phyloP scores from a whole-genome alignment of 2,797 vertebrate species.

The Pyrrhura leucotis region DNA sequence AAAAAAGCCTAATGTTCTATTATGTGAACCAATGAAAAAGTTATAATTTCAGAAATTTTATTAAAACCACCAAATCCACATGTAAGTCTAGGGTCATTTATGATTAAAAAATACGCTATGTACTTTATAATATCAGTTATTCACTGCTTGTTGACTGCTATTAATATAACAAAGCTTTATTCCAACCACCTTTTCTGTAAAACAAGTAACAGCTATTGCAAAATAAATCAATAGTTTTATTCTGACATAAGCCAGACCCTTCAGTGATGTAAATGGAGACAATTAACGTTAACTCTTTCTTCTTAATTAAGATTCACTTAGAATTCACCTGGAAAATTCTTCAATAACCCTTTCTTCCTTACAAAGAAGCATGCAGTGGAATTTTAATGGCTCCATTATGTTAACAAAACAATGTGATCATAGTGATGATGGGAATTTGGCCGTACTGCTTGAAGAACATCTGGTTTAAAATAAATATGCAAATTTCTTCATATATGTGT shows the following conservation, averaged over 20 bases:
- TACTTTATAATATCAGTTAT: not conserved
- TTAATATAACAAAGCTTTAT: not conserved
- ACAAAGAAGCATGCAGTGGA: not conserved
- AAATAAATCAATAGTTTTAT: not conserved
- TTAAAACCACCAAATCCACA: not conserved
- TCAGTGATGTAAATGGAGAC: not conserved
- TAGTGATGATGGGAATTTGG: slow-evolving; percentile 52
- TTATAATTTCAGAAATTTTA: not conserved
- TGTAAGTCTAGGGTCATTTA: not conserved
- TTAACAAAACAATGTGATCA: slow-evolving; percentile 34
- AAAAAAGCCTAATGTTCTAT: not conserved
- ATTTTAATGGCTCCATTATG: slow-evolving; percentile 64
- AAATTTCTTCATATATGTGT: slow-evolving; percentile 66
- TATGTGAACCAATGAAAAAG: not conserved
- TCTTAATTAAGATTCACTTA: slow-evolving; percentile 22
- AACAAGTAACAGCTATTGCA: not conserved
- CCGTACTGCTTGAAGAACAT: slow-evolving; percentile 30
- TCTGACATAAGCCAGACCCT: slow-evolving; percentile 1
- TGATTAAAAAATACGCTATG: not conserved
- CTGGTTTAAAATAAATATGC: slow-evolving; percentile 69
- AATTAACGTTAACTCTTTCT: not conserved
- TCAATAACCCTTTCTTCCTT: slow-evolving; percentile 8
- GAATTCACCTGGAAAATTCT: slow-evolving; percentile 45
- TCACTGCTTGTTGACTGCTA: not conserved
- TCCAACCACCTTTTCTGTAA: not conserved